phyloP scores from a whole-genome alignment of 2,888 invertebrate genomes.

The Idaea aversata region DNA sequence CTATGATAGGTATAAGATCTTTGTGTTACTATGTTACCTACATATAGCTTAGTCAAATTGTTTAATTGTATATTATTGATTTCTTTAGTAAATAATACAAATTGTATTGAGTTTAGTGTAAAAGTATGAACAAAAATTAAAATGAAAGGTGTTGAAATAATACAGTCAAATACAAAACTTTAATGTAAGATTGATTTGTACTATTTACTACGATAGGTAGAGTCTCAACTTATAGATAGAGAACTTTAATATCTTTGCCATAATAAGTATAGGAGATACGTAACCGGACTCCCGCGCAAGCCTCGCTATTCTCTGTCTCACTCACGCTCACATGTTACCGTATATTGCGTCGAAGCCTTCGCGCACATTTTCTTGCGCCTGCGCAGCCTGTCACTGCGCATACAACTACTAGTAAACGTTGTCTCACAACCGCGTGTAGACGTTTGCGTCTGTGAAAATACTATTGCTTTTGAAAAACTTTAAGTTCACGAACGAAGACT shows the following conservation, averaged over 20 bases:
- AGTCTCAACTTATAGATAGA: slow-evolving; percentile 49
- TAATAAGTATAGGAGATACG: slow-evolving; percentile 52
- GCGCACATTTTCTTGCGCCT: slow-evolving; percentile 56
- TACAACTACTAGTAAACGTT: slow-evolving; percentile 54
- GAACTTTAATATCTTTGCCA: slow-evolving; percentile 59
- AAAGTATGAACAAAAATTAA: background rate
- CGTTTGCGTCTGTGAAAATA: slow-evolving; percentile 39
- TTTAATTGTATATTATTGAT: background rate
- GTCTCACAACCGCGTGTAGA: slow-evolving; percentile 60
- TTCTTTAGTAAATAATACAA: background rate
- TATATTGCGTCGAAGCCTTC: slow-evolving; percentile 64
- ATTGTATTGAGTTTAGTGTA: background rate
- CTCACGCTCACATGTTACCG: slow-evolving; percentile 42
- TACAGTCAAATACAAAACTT: background rate
- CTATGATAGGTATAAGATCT: background rate
- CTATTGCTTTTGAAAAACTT: slow-evolving; percentile 28
- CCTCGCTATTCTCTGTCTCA: slow-evolving; percentile 51
- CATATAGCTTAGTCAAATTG: background rate
- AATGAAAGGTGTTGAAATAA: background rate
- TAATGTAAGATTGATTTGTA: background rate
- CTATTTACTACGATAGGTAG: slow-evolving; percentile 29
- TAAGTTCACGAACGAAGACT: slow-evolving; percentile 24
- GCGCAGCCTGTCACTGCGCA: slow-evolving; percentile 65
- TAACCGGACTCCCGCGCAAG: slow-evolving; percentile 75
- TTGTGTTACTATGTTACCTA: background rate